Percentiles rank a stretch among this genome's conserved stretches.
These are phyloP conservation scores for Struthidea cinerea DNA, from an alignment of 2,113 vertebrate genomes.

Conservation along the genomic window DNA sequence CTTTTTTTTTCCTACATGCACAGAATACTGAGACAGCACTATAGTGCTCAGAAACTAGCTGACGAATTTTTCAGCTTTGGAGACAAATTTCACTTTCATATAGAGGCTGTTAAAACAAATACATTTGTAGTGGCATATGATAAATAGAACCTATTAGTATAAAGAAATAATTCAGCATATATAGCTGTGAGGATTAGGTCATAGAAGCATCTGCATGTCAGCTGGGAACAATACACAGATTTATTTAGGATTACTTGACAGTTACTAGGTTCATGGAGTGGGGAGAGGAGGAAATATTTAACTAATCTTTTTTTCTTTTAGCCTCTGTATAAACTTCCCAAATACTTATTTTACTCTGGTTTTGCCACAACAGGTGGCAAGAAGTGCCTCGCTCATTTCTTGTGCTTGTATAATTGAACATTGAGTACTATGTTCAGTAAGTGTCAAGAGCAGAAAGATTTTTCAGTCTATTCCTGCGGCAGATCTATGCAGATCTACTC, in stretches of 20 bases:
- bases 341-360: background rate
- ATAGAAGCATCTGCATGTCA: constrained; percentile 16
- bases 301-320: background rate
- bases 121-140: constrained; percentile 7
- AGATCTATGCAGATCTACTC: background rate
- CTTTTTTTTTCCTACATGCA: background rate
- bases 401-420: background rate
- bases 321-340: background rate
- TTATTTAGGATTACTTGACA: constrained; percentile 35
- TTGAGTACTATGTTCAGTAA: background rate
- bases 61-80: background rate
- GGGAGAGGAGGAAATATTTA: background rate
- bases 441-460: background rate
- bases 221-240: background rate
- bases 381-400: background rate
- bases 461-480: background rate
- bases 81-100: constrained; percentile 35
- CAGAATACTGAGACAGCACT: background rate
- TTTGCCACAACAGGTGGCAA: background rate
- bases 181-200: background rate
- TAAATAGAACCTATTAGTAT: constrained; percentile 53
- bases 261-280: background rate
- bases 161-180: constrained; percentile 59
- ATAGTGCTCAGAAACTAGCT: background rate
- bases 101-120: constrained; percentile 39